These are phyloP conservation scores for Lagorchestes hirsutus DNA, from an alignment of 2,797 vertebrate genomes.

Conservation along the genomic window DNA sequence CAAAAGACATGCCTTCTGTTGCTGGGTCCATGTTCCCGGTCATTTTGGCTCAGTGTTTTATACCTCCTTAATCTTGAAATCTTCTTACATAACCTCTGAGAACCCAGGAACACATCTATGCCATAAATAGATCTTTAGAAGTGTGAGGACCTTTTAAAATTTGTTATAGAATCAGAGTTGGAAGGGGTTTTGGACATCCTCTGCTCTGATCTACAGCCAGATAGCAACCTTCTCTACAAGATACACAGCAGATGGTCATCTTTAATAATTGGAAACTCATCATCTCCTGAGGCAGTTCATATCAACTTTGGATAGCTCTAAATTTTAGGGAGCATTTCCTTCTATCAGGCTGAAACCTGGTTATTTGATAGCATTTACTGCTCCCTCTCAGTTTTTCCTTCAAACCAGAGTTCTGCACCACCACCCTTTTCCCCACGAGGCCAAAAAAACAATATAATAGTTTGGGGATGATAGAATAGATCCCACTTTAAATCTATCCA, in stretches of 20 bases:
- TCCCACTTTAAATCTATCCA: too few relatives aligned
- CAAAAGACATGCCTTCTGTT: not conserved
- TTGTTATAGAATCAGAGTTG: too few relatives aligned
- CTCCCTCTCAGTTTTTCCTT: not conserved
- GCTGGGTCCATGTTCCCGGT: not conserved
- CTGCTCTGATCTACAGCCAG: not conserved
- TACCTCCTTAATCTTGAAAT: not conserved
- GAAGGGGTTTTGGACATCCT: not conserved
- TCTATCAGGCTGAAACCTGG: not conserved
- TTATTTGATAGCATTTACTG: not conserved
- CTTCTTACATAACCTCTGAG: not conserved
- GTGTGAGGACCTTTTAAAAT: not conserved
- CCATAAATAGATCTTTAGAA: not conserved
- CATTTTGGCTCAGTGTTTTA: not conserved
- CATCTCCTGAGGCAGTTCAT: not conserved
- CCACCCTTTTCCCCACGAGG: too few relatives aligned
- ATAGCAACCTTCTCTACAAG: not conserved
- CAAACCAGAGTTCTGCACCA: not conserved
- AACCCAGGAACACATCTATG: not conserved
- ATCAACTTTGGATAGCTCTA: not conserved
- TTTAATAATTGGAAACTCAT: not conserved
- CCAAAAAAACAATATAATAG: not conserved
- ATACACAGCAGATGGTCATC: not conserved
- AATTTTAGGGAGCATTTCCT: not conserved
- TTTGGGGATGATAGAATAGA: not conserved